These are phyloP conservation scores for Gymnogyps californianus DNA, from an alignment of 2,113 vertebrate genomes.

Conservation along the genomic window DNA sequence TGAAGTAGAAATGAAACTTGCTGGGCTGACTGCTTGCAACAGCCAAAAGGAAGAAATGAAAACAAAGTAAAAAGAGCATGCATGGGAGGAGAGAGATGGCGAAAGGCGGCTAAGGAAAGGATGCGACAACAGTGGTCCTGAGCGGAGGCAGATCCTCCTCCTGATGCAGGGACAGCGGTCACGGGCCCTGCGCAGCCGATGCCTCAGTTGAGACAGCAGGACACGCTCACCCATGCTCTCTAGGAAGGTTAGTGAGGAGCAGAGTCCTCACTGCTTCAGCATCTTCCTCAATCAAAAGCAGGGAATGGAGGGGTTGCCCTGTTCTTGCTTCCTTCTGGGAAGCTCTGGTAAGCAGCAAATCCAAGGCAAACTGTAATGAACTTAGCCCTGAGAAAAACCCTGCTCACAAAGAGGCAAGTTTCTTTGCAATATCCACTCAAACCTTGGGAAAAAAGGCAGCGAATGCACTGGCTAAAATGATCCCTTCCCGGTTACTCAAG, in stretches of 20 bases:
- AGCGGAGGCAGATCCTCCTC: not conserved
- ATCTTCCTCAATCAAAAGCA: not conserved
- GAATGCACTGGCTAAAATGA: not conserved
- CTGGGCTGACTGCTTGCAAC: no score
- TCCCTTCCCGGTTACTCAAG: not conserved
- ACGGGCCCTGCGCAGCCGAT: accelerated
- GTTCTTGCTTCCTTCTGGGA: not conserved
- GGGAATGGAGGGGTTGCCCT: not conserved
- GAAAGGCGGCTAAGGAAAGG: no score
- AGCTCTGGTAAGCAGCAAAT: not conserved
- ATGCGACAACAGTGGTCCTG: no score
- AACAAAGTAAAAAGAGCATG: no score
- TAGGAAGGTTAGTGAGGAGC: not conserved
- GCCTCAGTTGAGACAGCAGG: not conserved
- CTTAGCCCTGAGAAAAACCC: not conserved
- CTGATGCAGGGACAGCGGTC: accelerated
- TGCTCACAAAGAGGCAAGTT: not conserved
- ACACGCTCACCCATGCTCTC: no score
- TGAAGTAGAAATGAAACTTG: no score
- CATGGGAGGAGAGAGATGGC: no score
- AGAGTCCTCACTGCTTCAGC: not conserved
- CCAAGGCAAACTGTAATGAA: not conserved
- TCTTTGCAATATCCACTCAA: not conserved
- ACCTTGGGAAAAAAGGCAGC: not conserved
- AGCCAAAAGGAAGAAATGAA: no score